These are phyloP conservation scores for Ianthella basta DNA, from an alignment of 37 sponge, comb jelly and placozoan species.

Conservation along the genomic window DNA sequence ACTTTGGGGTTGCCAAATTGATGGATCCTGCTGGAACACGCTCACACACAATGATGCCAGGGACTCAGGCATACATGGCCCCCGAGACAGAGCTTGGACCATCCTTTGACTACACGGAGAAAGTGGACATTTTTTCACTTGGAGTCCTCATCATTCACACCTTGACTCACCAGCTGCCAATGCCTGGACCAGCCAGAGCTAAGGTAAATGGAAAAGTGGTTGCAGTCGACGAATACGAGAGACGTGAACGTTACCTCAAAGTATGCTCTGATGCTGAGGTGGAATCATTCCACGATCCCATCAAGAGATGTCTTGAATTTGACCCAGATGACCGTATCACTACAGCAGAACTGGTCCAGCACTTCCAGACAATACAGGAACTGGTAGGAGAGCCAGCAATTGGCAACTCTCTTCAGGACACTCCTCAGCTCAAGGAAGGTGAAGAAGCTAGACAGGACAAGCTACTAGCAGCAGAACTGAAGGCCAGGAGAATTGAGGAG, in stretches of 20 bases:
- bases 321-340: conserved; percentile 17
- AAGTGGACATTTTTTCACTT: conserved; percentile 63
- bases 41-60: conserved; percentile 5
- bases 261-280: background rate
- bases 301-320: conserved; percentile 35
- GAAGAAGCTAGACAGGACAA: too few relatives aligned
- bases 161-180: conserved; percentile 42
- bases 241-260: conserved; percentile 40
- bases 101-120: background rate
- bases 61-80: conserved; percentile 32
- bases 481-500: too few relatives aligned
- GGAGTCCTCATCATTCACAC: conserved; percentile 51
- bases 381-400: too few relatives aligned
- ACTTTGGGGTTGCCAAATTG: conserved; percentile 61
- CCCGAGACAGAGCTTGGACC: conserved; percentile 11
- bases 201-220: background rate
- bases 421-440: too few relatives aligned
- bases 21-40: conserved; percentile 15
- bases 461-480: too few relatives aligned
- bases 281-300: background rate
- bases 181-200: background rate
- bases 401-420: too few relatives aligned
- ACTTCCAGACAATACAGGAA: too few relatives aligned
- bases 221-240: conserved; percentile 41
- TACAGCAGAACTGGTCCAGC: too few relatives aligned